phyloP scores from a whole-genome alignment of 2,888 invertebrate species.

The Drosophila macrothrix region DNA sequence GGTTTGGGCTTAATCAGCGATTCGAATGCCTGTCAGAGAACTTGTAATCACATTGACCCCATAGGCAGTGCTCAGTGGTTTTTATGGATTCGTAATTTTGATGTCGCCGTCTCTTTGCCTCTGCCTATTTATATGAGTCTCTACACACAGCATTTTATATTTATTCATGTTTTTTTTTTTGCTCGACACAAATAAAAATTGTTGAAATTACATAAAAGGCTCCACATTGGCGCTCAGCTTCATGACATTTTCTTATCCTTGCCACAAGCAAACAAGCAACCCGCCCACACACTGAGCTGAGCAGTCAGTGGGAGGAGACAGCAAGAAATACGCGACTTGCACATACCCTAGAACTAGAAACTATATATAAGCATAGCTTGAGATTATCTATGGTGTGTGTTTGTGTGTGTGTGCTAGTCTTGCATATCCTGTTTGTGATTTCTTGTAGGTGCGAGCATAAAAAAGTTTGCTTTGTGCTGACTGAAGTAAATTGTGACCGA shows the following conservation, averaged over 20 bases:
- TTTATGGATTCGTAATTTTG: slow-evolving; percentile 39
- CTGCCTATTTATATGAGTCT: slow-evolving; percentile 47
- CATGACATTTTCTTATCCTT: slow-evolving; percentile 77
- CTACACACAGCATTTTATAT: slow-evolving; percentile 14
- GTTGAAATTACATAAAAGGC: slow-evolving; percentile 75
- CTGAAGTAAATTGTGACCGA: slow-evolving; percentile 27
- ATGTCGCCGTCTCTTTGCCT: slow-evolving; percentile 29
- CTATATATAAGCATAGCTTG: not conserved
- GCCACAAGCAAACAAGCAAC: slow-evolving; percentile 14
- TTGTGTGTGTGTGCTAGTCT: not conserved
- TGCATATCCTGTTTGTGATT: slow-evolving; percentile 7
- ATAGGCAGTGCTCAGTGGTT: slow-evolving; percentile 31
- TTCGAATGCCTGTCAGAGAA: slow-evolving; percentile 30
- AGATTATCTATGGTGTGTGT: not conserved
- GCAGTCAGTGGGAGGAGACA: slow-evolving; percentile 36
- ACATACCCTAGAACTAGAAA: slow-evolving; percentile 16
- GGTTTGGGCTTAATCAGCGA: slow-evolving; percentile 29
- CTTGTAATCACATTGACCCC: slow-evolving; percentile 28
- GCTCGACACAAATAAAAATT: slow-evolving; percentile 64
- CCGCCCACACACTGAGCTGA: slow-evolving; percentile 33
- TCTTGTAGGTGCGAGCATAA: slow-evolving; percentile 6
- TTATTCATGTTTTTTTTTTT: slow-evolving; percentile 10
- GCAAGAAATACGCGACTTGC: slow-evolving; percentile 2
- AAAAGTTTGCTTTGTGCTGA: slow-evolving; percentile 43
- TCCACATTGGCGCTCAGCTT: slow-evolving; percentile 76